Conservation (phyloP, 2,113 vertebrate species). For the Eleginops maclovinus region DNA sequence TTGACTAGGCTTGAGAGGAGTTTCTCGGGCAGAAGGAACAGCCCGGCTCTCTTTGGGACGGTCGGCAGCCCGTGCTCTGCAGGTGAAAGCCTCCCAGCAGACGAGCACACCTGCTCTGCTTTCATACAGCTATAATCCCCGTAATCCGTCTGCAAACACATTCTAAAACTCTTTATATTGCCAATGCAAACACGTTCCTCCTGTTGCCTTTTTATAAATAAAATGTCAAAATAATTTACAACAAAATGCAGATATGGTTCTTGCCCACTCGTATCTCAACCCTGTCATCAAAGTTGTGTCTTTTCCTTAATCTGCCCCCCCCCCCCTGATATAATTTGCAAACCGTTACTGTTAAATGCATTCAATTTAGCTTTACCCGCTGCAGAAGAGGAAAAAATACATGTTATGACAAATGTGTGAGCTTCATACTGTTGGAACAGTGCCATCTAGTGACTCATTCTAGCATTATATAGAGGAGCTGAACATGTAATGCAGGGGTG, state of each 20-base stretch:
- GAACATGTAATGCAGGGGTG: slow-evolving; percentile 26
- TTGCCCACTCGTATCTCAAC: neutral
- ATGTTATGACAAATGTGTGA: neutral
- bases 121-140: slow-evolving; percentile 37
- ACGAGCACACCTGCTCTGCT: slow-evolving; percentile 53
- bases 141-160: slow-evolving; percentile 44
- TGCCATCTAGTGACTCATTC: slow-evolving; percentile 64
- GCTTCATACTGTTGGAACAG: slow-evolving; percentile 51
- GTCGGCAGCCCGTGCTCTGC: slow-evolving; percentile 41
- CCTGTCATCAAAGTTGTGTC: neutral
- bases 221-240: neutral
- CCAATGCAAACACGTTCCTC: slow-evolving; percentile 14
- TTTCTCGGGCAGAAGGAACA: slow-evolving; percentile 64
- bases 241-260: neutral
- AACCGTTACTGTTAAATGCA: slow-evolving; percentile 20
- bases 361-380: slow-evolving; percentile 8
- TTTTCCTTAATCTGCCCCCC: neutral
- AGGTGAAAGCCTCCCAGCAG: slow-evolving; percentile 57
- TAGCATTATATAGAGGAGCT: slow-evolving; percentile 49
- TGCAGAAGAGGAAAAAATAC: slow-evolving; percentile 21
- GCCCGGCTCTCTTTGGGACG: slow-evolving; percentile 43
- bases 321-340: slow-evolving; percentile 10
- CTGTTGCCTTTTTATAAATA: neutral
- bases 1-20: slow-evolving; percentile 56
- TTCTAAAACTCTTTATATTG: slow-evolving; percentile 26